Evolutionary conservation across 1,140 invertebrate genomes (phyloP), one percentile per base, ranked within the genome.

Genomic region (Brachionus rotundiformis): DNA sequence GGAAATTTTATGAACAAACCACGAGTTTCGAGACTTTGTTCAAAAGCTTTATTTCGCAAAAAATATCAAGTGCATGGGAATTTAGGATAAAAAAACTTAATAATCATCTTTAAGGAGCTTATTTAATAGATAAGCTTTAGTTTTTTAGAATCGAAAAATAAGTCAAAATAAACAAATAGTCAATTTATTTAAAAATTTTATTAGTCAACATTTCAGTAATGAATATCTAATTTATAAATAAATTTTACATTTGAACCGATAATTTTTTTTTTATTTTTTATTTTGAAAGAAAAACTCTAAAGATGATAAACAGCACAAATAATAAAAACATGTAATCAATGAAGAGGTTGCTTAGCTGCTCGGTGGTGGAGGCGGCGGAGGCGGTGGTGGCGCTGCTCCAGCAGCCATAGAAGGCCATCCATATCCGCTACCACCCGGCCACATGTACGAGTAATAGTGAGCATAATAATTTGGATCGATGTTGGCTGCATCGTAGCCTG

Each of bases 191-290:
- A 31, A 63, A 63, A 63, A 29, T 33, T 63, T 63, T 29, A 63
- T 63, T 29, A 63, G 13, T 63, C 25, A 63, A 63, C 29, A 63
- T 29, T 63, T 63, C n/a, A 29, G 25, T 63, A 27, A 29, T 63
- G 25, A 29, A 54, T 54, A 25, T 63, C 29, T 29, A 63, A 63
- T 29, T 63, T 63, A 63, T 63, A 63, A 63, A 63, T 63, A 63
- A 63, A 63, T 63, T 63, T 63, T 63, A 63, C 61, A 63, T 19
- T 54, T 19, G 19, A 54, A 19, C 19, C 47, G 47, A 29, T 63
- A 29, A 63, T n/a, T 63, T 63, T 63, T 61, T 63, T 63, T 63
- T 63, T 63, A 63, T 63, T 63, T 63, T 63, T 63, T 63, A 63
- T 63, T 63, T 63, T 63, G 6, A 63, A 63, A 63, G n/a, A 63